These are phyloP conservation scores for Drosophila anomelani DNA, from an alignment of 2,888 invertebrate species.

Conservation along the genomic window DNA sequence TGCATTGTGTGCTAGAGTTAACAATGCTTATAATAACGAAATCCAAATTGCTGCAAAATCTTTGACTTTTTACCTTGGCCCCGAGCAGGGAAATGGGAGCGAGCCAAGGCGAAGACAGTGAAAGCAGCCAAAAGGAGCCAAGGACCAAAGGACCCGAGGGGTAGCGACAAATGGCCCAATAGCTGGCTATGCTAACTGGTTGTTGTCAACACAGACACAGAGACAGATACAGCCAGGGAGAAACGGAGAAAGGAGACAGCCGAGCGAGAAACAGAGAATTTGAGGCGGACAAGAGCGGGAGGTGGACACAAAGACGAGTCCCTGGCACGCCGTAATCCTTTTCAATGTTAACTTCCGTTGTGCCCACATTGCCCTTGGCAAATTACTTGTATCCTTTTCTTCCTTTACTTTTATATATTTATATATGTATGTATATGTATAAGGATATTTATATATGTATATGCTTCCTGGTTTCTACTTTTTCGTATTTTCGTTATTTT, in stretches of 20 bases:
- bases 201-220: slow-evolving; percentile 49
- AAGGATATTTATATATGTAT: slow-evolving; percentile 7
- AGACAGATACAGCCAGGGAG: slow-evolving; percentile 9
- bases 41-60: slow-evolving; percentile 58
- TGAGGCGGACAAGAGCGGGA: slow-evolving; percentile 16
- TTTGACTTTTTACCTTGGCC: slow-evolving; percentile 75
- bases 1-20: slow-evolving; percentile 18
- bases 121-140: slow-evolving; percentile 40
- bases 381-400: slow-evolving; percentile 80
- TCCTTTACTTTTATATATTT: slow-evolving; percentile 29
- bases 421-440: slow-evolving; percentile 7
- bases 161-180: slow-evolving; percentile 55
- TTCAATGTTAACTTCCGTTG: slow-evolving; percentile 78
- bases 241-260: slow-evolving; percentile 1
- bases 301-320: slow-evolving; percentile 48
- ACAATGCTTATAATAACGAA: slow-evolving; percentile 61
- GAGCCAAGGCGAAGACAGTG: slow-evolving; percentile 55
- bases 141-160: slow-evolving; percentile 60
- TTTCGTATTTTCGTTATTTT: slow-evolving; percentile 25
- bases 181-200: slow-evolving; percentile 49
- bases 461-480: slow-evolving; percentile 18
- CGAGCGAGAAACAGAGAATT: slow-evolving; percentile 2
- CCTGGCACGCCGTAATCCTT: slow-evolving; percentile 73
- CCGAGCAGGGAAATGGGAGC: slow-evolving; percentile 4
- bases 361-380: slow-evolving; percentile 73